These are phyloP conservation scores for Anneissia japonica DNA, from an alignment of 35 echinoderm and acorn worm genomes.

Conservation along the genomic window DNA sequence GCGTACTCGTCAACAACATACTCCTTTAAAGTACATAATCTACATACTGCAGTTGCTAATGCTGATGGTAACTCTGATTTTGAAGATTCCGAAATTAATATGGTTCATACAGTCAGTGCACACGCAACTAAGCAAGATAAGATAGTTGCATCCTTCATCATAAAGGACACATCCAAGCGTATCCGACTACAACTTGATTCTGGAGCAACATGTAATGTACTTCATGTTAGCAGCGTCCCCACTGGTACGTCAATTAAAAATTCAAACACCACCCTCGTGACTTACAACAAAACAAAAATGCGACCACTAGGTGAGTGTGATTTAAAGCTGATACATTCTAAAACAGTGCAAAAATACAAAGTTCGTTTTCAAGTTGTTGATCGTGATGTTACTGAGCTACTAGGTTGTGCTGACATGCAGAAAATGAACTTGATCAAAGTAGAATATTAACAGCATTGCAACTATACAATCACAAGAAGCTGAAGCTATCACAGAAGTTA, in stretches of 20 bases:
- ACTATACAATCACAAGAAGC: too few relatives aligned
- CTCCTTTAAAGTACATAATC: constrained; percentile 15
- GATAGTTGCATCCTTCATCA: too few relatives aligned
- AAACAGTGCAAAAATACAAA: constrained; percentile 39
- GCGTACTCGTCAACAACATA: neutral
- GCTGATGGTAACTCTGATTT: neutral
- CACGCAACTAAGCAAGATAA: too few relatives aligned
- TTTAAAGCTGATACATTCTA: constrained; percentile 50
- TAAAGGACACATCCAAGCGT: too few relatives aligned
- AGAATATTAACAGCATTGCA: too few relatives aligned
- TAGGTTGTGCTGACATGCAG: constrained; percentile 37
- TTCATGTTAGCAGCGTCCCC: too few relatives aligned
- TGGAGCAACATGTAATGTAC: constrained; percentile 30
- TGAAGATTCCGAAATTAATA: neutral
- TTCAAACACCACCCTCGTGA: constrained; percentile 26
- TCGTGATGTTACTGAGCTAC: constrained; percentile 13
- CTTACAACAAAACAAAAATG: constrained; percentile 49
- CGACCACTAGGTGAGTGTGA: constrained; percentile 27
- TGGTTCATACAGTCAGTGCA: constrained; percentile 29
- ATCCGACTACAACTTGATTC: constrained; percentile 30
- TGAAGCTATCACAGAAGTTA: too few relatives aligned
- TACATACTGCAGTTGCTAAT: constrained; percentile 8
- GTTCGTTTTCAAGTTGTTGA: constrained; percentile 46
- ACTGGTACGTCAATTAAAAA: too few relatives aligned
- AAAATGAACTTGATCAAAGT: constrained; percentile 52